These are phyloP conservation scores for Stenodema calcarata DNA, from an alignment of 2,888 invertebrate species.

Conservation along the genomic window DNA sequence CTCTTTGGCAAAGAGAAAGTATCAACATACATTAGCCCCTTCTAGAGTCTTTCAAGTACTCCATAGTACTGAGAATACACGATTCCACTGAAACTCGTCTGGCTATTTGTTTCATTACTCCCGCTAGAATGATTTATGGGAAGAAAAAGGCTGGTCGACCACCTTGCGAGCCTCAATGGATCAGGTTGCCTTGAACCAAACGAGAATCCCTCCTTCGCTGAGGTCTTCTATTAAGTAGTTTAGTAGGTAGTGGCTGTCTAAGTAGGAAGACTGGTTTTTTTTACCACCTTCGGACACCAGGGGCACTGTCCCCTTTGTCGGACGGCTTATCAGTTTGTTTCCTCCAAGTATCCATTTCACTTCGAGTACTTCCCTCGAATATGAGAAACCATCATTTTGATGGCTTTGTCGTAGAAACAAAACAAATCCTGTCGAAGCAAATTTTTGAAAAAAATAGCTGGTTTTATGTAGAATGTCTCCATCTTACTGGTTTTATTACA, in stretches of 20 bases:
- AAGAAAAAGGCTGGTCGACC: not conserved
- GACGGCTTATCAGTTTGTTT: not conserved
- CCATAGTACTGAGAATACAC: not conserved
- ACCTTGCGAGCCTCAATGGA: not conserved
- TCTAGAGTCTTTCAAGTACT: not conserved
- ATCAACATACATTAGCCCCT: not conserved
- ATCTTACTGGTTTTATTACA: too few relatives aligned
- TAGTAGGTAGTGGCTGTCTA: constrained; percentile 28
- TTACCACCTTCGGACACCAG: not conserved
- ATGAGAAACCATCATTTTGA: too few relatives aligned
- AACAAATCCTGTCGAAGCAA: too few relatives aligned
- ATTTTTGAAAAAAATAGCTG: too few relatives aligned
- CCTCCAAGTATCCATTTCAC: not conserved
- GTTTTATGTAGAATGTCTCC: too few relatives aligned
- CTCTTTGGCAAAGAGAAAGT: not conserved
- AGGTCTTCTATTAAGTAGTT: constrained; percentile 27
- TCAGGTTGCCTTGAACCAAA: not conserved
- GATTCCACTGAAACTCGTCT: not conserved
- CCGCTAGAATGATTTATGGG: not conserved
- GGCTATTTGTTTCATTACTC: not conserved
- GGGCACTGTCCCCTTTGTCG: not conserved
- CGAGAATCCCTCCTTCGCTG: not conserved
- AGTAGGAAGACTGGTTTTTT: constrained; percentile 28
- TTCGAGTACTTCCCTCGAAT: too few relatives aligned
- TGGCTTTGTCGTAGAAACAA: too few relatives aligned